Percentiles rank a stretch among this genome's conserved stretches.
Evolutionary conservation across 2,888 invertebrate genomes (phyloP).

Genomic region (Nezara viridula): DNA sequence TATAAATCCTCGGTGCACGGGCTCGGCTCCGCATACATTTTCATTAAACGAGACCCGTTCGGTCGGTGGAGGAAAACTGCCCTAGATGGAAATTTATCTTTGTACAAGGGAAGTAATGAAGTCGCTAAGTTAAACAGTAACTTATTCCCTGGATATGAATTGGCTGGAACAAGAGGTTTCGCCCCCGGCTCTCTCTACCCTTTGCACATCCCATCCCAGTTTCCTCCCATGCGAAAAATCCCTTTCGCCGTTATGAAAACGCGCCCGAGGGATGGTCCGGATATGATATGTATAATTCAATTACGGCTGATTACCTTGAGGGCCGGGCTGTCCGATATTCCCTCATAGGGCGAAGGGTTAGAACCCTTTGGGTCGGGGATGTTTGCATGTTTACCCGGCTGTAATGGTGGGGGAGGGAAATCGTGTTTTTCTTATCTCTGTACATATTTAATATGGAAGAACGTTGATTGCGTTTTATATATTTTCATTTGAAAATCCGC

Average conservation of each 20-base stretch:
- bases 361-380: not conserved
- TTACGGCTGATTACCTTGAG: constrained; percentile 5
- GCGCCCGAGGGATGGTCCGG: constrained; percentile 7
- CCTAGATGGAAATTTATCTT: constrained; percentile 57
- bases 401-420: constrained; percentile 4
- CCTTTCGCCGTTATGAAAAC: constrained; percentile 43
- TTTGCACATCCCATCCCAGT: not conserved
- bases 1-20: constrained; percentile 30
- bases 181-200: not conserved
- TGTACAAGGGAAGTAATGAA: constrained; percentile 58
- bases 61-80: constrained; percentile 42
- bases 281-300: constrained; percentile 43
- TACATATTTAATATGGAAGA: not conserved
- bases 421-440: not conserved
- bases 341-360: not conserved
- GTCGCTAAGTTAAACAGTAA: constrained; percentile 59
- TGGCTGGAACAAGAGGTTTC: constrained; percentile 54
- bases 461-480: not conserved
- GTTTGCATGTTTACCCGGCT: constrained; percentile 1
- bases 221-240: constrained; percentile 38
- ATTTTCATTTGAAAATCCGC: not conserved
- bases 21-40: constrained; percentile 19
- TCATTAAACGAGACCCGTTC: constrained; percentile 15
- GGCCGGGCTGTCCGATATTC: not conserved
- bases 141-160: constrained; percentile 54